Conservation (phyloP, 1,140 invertebrate species). For the Zaprionus davidi region DNA sequence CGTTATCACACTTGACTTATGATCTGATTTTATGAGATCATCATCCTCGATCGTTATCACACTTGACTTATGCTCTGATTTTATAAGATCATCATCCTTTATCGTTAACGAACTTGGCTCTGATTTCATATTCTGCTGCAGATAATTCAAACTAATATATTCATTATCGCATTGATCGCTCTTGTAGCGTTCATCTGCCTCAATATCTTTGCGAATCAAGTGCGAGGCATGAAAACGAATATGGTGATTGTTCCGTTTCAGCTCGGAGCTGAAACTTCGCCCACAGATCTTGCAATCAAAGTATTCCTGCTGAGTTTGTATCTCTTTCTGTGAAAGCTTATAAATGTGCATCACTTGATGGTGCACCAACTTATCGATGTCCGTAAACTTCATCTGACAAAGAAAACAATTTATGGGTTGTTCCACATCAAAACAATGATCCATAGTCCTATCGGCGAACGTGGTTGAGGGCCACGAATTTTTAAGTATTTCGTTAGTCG, state of each 20-base stretch:
- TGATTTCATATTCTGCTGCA: constrained; percentile 24
- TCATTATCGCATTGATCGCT: constrained; percentile 35
- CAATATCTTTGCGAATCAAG: constrained; percentile 5
- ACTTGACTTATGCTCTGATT: no score
- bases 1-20: background rate
- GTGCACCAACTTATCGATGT: constrained; percentile 38
- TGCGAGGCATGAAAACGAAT: constrained; percentile 33
- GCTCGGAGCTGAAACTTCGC: constrained; percentile 34
- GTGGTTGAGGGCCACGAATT: background rate
- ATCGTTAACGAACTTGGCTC: no score
- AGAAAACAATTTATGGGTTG: constrained; percentile 34
- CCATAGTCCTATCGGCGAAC: background rate
- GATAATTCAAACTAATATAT: constrained; percentile 8
- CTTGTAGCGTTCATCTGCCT: background rate
- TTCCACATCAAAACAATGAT: background rate
- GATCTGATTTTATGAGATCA: background rate
- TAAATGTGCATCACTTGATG: constrained; percentile 31
- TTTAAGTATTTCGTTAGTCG: no score
- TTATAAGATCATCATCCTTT: no score
- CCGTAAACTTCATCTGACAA: constrained; percentile 41
- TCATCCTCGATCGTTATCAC: no score
- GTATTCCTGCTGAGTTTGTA: background rate
- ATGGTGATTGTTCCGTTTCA: constrained; percentile 32
- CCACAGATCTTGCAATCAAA: constrained; percentile 49
- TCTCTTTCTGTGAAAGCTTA: background rate